Evolutionary conservation across 2,888 invertebrate genomes (phyloP).

Genomic region (Drosophila emarginata): DNA sequence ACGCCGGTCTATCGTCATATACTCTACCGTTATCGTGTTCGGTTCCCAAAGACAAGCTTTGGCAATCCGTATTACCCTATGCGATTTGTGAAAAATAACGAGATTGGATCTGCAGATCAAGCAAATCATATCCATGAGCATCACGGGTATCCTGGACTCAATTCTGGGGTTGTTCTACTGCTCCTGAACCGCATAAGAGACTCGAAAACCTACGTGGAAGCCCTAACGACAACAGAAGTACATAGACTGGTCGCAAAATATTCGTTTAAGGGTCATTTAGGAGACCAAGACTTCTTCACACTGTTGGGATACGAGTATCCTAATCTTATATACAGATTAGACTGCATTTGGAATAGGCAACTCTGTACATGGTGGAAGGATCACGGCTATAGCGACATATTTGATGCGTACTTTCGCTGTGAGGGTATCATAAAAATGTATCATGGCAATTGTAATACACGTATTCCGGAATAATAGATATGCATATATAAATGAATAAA

Average conservation of each 20-base stretch:
- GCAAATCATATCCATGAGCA: slow-evolving; percentile 59
- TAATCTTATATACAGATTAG: slow-evolving; percentile 87
- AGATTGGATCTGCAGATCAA: slow-evolving; percentile 22
- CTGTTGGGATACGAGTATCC: slow-evolving; percentile 88
- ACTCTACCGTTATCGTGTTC: slow-evolving; percentile 86
- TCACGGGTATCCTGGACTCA: slow-evolving; percentile 89
- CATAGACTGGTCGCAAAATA: slow-evolving; percentile 85
- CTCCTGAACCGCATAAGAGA: slow-evolving; percentile 86
- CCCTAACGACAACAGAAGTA: slow-evolving; percentile 84
- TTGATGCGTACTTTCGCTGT: slow-evolving; percentile 88
- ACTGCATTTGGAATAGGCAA: slow-evolving; percentile 92
- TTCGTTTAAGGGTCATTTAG: slow-evolving; percentile 88
- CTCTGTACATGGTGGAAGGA: slow-evolving; percentile 92
- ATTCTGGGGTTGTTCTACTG: slow-evolving; percentile 90
- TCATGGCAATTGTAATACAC: slow-evolving; percentile 90
- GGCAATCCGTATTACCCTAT: slow-evolving; percentile 83
- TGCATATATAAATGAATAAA: slow-evolving; percentile 25
- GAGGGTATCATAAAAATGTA: slow-evolving; percentile 86
- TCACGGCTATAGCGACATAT: slow-evolving; percentile 88
- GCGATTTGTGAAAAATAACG: slow-evolving; percentile 53
- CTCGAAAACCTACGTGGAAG: slow-evolving; percentile 85
- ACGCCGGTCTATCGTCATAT: slow-evolving; percentile 91
- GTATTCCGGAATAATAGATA: slow-evolving; percentile 84
- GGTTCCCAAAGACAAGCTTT: slow-evolving; percentile 86
- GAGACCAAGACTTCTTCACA: slow-evolving; percentile 92